These are phyloP conservation scores for Pogona vitticeps DNA, from an alignment of 2,113 vertebrate species.

Conservation along the genomic window DNA sequence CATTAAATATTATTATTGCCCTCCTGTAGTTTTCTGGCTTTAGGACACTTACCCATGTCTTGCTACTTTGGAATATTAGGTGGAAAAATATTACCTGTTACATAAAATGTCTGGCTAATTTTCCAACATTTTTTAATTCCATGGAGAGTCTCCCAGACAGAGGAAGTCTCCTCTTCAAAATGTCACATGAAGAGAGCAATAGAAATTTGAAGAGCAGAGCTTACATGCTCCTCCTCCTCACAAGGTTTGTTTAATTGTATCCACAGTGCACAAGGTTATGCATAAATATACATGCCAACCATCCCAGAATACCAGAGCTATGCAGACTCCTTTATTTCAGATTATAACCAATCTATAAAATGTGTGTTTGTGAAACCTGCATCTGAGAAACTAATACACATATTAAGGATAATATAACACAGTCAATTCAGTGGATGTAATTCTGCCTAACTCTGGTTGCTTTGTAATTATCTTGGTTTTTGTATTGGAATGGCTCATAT, in stretches of 20 bases:
- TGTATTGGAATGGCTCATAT: background rate
- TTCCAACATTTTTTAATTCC: background rate
- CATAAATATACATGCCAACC: background rate
- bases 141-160: background rate
- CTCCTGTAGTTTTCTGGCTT: constrained; percentile 21
- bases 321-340: background rate
- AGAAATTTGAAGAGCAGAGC: background rate
- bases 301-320: background rate
- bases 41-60: background rate
- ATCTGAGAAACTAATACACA: background rate
- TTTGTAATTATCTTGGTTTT: background rate
- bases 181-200: background rate
- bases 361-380: background rate
- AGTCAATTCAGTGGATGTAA: background rate
- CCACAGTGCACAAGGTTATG: too few species aligned
- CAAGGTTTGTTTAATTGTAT: too few species aligned
- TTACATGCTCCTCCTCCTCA: too few species aligned
- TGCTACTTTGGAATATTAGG: constrained; percentile 4
- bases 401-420: background rate
- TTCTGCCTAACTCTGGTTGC: background rate
- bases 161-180: background rate
- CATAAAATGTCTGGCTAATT: background rate
- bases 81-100: background rate
- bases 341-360: too few species aligned
- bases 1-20: background rate